Conservation (phyloP, 2,113 vertebrate species). For the Varanus komodoensis region DNA sequence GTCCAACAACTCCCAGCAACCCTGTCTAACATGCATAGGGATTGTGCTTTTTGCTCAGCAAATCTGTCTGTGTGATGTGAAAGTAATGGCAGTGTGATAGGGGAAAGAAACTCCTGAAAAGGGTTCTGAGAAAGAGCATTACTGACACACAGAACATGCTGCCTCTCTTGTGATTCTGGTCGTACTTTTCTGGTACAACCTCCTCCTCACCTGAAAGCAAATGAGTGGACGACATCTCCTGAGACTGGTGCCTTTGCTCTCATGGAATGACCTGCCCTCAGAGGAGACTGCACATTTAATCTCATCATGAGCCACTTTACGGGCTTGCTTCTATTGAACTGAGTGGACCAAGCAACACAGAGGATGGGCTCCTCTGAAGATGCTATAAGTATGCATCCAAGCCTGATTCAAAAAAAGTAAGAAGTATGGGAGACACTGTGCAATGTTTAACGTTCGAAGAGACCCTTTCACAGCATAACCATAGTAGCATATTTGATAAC, state of each 20-base stretch:
- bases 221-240: background rate
- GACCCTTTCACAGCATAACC: conserved; percentile 6
- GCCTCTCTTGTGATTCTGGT: background rate
- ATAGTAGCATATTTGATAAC: conserved; percentile 16
- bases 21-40: too few relatives aligned
- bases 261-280: background rate
- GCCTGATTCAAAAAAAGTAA: background rate
- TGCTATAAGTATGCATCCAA: background rate
- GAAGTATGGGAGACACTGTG: background rate
- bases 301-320: background rate
- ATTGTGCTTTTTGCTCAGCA: background rate
- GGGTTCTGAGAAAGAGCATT: background rate
- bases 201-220: background rate
- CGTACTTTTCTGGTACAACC: background rate
- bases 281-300: background rate
- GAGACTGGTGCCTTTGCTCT: background rate
- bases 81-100: background rate
- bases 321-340: background rate
- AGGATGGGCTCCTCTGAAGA: background rate
- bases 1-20: too few relatives aligned
- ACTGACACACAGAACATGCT: background rate
- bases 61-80: background rate
- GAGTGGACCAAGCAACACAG: background rate
- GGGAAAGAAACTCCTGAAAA: background rate
- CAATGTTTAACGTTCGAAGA: conserved; percentile 14